These are phyloP conservation scores for Cottoperca gobio DNA, from an alignment of 2,797 vertebrate genomes.

Conservation along the genomic window DNA sequence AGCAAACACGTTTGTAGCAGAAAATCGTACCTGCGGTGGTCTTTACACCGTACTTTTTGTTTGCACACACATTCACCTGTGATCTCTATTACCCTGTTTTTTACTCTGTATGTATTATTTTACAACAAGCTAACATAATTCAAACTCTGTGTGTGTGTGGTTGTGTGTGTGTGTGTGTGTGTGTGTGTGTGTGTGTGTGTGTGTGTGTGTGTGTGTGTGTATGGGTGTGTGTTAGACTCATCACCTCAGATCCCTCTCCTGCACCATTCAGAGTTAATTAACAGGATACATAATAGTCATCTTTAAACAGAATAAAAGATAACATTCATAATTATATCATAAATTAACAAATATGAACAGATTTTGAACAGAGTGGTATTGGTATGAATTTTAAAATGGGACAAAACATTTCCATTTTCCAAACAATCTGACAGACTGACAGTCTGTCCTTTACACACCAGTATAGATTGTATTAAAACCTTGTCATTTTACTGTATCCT, in stretches of 20 bases:
- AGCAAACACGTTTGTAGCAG: slow-evolving; percentile 41
- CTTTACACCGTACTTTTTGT: slow-evolving; percentile 16
- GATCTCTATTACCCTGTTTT: slow-evolving; percentile 35
- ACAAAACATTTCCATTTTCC: slow-evolving; percentile 30
- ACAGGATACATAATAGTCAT: slow-evolving; percentile 46
- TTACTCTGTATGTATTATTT: slow-evolving; percentile 15
- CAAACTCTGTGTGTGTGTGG: slow-evolving; percentile 24
- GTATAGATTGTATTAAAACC: slow-evolving; percentile 15
- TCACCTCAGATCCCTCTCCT: slow-evolving; percentile 54
- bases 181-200: slow-evolving; percentile 28
- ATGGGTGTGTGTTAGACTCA: slow-evolving; percentile 19
- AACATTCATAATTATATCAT: slow-evolving; percentile 57
- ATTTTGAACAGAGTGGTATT: slow-evolving; percentile 46
- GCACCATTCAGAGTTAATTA: slow-evolving; percentile 40
- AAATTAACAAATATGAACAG: slow-evolving; percentile 60
- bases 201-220: slow-evolving; percentile 11
- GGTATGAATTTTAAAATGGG: slow-evolving; percentile 24
- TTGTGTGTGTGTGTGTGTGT: slow-evolving; percentile 8
- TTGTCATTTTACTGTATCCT: slow-evolving; percentile 26
- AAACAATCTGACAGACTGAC: slow-evolving; percentile 32
- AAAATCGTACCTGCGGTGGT: slow-evolving; percentile 33
- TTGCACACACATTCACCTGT: slow-evolving; percentile 25
- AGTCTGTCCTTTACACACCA: slow-evolving; percentile 37
- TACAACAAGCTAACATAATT: slow-evolving; percentile 26
- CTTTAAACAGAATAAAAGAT: slow-evolving; percentile 56